These are phyloP conservation scores for Serinus canaria DNA, from an alignment of 2,113 vertebrate genomes.

Conservation along the genomic window DNA sequence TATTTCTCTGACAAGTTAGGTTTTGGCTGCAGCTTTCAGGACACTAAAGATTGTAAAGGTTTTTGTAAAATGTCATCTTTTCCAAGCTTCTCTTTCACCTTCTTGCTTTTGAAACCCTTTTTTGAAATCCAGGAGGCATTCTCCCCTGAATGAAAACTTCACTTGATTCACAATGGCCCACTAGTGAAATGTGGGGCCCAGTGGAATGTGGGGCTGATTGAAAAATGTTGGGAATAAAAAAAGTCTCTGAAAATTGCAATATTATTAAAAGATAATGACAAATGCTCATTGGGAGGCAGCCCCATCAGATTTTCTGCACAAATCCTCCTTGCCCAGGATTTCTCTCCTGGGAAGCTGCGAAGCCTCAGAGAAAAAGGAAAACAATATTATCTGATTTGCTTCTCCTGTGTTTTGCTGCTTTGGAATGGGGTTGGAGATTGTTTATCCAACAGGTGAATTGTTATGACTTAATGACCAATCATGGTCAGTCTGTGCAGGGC, in stretches of 20 bases:
- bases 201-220: not conserved
- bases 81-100: not conserved
- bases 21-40: not conserved
- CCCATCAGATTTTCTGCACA: too few relatives aligned
- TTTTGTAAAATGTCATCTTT: not conserved
- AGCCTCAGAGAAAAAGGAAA: too few relatives aligned
- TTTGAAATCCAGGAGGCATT: not conserved
- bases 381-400: too few relatives aligned
- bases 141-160: not conserved
- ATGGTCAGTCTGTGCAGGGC: too few relatives aligned
- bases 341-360: too few relatives aligned
- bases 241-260: not conserved
- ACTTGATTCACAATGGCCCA: not conserved
- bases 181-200: not conserved
- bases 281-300: too few relatives aligned
- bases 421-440: too few relatives aligned
- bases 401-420: too few relatives aligned
- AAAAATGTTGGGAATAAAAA: not conserved
- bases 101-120: not conserved
- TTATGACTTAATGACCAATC: too few relatives aligned
- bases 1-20: not conserved
- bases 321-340: too few relatives aligned
- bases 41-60: not conserved
- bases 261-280: not conserved
- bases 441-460: too few relatives aligned